These are phyloP conservation scores for Scomber scombrus DNA, from an alignment of 2,113 vertebrate species.

Conservation along the genomic window DNA sequence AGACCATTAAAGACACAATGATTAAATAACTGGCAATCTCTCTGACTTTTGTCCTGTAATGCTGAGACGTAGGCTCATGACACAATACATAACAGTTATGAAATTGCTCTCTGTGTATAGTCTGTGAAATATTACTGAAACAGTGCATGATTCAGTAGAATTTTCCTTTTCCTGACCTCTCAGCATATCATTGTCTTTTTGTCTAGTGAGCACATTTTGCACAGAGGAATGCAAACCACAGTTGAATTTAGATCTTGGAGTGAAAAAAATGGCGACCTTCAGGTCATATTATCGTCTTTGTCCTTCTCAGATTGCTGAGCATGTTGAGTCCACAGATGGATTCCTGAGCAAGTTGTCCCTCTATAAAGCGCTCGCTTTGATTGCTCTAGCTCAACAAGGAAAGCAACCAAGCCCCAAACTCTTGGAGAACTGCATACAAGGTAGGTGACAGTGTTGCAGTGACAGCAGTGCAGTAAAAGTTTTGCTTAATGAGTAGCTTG, in stretches of 20 bases:
- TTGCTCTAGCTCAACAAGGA: slow-evolving; percentile 86
- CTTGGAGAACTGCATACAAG: slow-evolving; percentile 84
- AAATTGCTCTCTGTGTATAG: not conserved
- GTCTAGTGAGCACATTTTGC: slow-evolving; percentile 46
- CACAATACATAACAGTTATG: not conserved
- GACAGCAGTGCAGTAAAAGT: slow-evolving; percentile 39
- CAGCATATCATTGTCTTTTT: slow-evolving; percentile 40
- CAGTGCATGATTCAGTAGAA: slow-evolving; percentile 16
- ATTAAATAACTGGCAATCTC: not conserved
- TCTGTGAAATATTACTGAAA: not conserved
- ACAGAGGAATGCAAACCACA: slow-evolving; percentile 62
- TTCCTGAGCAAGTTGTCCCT: slow-evolving; percentile 83
- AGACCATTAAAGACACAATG: not conserved
- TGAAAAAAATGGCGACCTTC: slow-evolving; percentile 31
- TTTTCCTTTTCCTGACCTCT: slow-evolving; percentile 47
- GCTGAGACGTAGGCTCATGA: not conserved
- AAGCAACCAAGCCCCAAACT: slow-evolving; percentile 85
- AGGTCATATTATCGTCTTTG: slow-evolving; percentile 38
- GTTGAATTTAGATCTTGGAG: slow-evolving; percentile 43
- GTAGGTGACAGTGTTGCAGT: slow-evolving; percentile 61
- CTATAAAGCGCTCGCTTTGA: slow-evolving; percentile 84
- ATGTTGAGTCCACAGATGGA: slow-evolving; percentile 78
- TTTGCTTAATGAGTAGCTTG: slow-evolving; percentile 67
- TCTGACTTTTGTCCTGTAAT: not conserved
- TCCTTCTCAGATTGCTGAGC: slow-evolving; percentile 81